Percentiles rank a stretch among this genome's conserved stretches.
Conservation (phyloP, 1,140 invertebrate species). For the Telenomus remus region DNA sequence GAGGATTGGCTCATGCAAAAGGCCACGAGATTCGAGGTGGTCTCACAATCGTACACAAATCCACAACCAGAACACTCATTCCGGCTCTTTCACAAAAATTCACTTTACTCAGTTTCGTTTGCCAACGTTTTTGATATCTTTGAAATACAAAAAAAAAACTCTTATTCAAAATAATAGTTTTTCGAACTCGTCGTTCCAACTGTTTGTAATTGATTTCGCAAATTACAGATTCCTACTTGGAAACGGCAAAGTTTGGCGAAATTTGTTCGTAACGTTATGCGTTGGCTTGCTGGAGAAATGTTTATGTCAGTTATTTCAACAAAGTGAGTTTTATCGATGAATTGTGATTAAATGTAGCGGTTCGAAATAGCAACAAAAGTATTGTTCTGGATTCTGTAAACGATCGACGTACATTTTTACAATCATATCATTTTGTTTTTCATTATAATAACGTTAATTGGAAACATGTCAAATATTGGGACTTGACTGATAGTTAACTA, state of each 20-base stretch:
- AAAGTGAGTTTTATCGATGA: conserved; percentile 14
- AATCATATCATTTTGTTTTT: conserved; percentile 51
- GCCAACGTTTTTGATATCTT: too few relatives aligned
- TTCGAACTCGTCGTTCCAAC: too few relatives aligned
- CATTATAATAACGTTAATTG: conserved; percentile 56
- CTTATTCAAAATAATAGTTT: too few relatives aligned
- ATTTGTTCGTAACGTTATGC: too few relatives aligned
- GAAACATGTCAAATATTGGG: conserved; percentile 54
- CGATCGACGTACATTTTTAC: conserved; percentile 40
- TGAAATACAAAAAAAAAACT: too few relatives aligned
- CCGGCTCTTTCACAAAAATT: conserved; percentile 32
- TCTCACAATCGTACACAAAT: conserved; percentile 27
- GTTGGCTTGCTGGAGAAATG: too few relatives aligned
- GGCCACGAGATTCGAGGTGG: conserved; percentile 47
- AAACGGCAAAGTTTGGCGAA: too few relatives aligned
- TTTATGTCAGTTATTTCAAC: too few relatives aligned
- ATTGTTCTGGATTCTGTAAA: conserved; percentile 45
- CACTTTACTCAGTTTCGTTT: background rate
- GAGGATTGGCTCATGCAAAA: conserved; percentile 36
- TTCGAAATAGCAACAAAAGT: conserved; percentile 35
- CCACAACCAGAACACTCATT: conserved; percentile 29
- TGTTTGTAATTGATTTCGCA: too few relatives aligned
- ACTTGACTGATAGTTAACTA: conserved; percentile 52
- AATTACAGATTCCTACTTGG: too few relatives aligned
- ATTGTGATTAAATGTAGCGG: conserved; percentile 44